These are phyloP conservation scores for Lasioglossum baleicum DNA, from an alignment of 1,140 invertebrate genomes.

Conservation along the genomic window DNA sequence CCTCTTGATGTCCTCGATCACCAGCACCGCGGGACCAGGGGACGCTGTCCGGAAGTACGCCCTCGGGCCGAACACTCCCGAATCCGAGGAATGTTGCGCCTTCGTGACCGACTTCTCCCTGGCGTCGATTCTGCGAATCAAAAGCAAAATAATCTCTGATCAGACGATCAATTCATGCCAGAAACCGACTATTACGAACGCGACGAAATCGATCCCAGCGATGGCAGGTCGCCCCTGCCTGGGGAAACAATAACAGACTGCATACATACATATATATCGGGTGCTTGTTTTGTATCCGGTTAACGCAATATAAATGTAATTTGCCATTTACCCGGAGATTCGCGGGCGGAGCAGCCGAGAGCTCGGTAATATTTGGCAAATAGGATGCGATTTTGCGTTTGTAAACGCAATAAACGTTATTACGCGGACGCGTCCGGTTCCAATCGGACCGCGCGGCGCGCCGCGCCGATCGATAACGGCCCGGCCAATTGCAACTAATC, in stretches of 20 bases:
- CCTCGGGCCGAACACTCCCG: conserved; percentile 88
- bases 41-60: conserved; percentile 87
- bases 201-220: no score
- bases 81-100: conserved; percentile 87
- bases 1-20: conserved; percentile 88
- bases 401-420: conserved; percentile 19
- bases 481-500: not conserved
- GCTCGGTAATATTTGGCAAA: not conserved
- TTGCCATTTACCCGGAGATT: conserved; percentile 2
- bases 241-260: not conserved
- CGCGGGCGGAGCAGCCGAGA: not conserved
- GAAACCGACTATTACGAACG: not conserved
- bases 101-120: conserved; percentile 86
- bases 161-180: not conserved
- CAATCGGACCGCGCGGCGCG: not conserved
- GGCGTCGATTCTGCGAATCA: conserved; percentile 87
- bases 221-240: no score
- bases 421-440: not conserved
- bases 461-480: not conserved
- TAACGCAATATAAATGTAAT: conserved; percentile 32
- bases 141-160: conserved; percentile 9
- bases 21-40: conserved; percentile 86
- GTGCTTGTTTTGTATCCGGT: not conserved
- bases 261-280: not conserved
- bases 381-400: not conserved